Evolutionary conservation across 2,113 vertebrate genomes (phyloP), one percentile per base, ranked within the genome.

Genomic region (Mionectes macconnelli): DNA sequence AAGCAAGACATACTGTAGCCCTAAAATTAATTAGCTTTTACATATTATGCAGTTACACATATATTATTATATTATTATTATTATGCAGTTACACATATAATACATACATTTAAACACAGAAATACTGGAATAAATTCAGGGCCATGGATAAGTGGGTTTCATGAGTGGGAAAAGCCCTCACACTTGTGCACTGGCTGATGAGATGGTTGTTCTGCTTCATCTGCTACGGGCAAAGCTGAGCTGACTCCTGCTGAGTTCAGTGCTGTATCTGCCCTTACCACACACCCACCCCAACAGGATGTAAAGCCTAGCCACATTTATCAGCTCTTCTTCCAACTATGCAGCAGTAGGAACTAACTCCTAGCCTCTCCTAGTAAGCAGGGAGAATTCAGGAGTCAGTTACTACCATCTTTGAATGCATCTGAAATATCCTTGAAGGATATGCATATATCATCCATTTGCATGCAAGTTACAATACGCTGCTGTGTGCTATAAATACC

Each of bases 151-250:
- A 92, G 13, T n/a, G 62, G 5, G 18, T 55, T 24, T 86, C 25
- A 39, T 2, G 1, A 8, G 2, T 64, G 30, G 53, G 25, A 79
- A 83, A 79, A 83, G 28, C 23, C 49, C 35, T 75, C 0, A 0
- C 10, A 23, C 4, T 23, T 79, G 33, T 5, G 28, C 47, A 25
- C 17, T 45, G 42, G 22, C 24, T 76, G 56, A 39, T 39, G 62
- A 84, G 45, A 12, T 33, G 14, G 6, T 8, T 83, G 28, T 31
- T 63, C 24, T 63, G 12, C 66, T 92, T 75, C 72, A 72, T 39
- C 25, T n/a, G 33, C 39, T 59, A 10, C 25, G 45, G 66, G 44
- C 23, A 68, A 64, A 93, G 28, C 35, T 83, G 57, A 55, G 30
- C 30, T 76, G 72, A 5, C 47, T 79, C 25, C 70, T 57, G 14